Evolutionary conservation across 1,140 invertebrate species (phyloP).

Genomic region (Drosophila insularis): DNA sequence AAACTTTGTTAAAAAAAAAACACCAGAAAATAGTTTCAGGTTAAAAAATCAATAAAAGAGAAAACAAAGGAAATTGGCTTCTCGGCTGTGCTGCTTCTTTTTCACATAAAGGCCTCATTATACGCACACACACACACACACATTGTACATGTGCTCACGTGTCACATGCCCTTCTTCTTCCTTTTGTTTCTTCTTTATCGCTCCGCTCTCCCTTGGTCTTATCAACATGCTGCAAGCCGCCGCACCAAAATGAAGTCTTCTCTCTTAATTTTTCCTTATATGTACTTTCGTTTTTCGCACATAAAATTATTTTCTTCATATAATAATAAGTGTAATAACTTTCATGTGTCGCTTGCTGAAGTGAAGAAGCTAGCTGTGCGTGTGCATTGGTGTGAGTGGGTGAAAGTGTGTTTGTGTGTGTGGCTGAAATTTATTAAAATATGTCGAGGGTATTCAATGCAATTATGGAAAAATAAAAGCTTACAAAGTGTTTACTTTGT

Average conservation of each 20-base stretch:
- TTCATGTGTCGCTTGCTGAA: constrained; percentile 66
- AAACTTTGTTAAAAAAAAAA: constrained; percentile 24
- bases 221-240: constrained; percentile 70
- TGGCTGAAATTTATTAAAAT: background rate
- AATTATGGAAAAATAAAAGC: background rate
- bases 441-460: background rate
- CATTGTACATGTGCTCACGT: background rate
- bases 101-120: background rate
- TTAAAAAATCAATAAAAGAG: constrained; percentile 11
- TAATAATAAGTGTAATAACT: constrained; percentile 81
- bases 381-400: constrained; percentile 7
- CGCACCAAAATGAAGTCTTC: constrained; percentile 67
- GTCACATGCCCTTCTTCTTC: background rate
- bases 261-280: constrained; percentile 65
- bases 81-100: background rate
- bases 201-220: constrained; percentile 41
- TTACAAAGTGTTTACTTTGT: too few relatives aligned
- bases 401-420: constrained; percentile 25
- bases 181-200: background rate
- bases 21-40: background rate
- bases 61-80: background rate
- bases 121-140: background rate
- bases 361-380: constrained; percentile 30
- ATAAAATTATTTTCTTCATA: constrained; percentile 79
- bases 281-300: constrained; percentile 31